These are phyloP conservation scores for Phocoena phocoena DNA, from an alignment of 2,113 vertebrate species.

Conservation along the genomic window DNA sequence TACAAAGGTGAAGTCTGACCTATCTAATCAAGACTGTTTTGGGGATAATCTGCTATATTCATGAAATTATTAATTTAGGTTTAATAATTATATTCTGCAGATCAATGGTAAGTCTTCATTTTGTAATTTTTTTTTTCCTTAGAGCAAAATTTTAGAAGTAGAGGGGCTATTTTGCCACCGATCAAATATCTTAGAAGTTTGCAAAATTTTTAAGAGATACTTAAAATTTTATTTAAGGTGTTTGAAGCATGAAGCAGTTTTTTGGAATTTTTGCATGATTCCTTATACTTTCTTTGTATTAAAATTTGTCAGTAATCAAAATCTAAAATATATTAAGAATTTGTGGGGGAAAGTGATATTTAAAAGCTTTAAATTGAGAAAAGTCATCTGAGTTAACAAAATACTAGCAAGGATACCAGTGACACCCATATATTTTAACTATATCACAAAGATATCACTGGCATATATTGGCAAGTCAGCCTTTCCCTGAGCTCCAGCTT, in stretches of 20 bases:
- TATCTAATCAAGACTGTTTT: constrained; percentile 7
- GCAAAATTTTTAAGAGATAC: background rate
- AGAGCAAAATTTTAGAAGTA: constrained; percentile 30
- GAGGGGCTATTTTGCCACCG: background rate
- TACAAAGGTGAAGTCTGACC: background rate
- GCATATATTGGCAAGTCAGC: background rate
- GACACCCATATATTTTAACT: background rate
- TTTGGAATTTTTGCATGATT: constrained; percentile 13
- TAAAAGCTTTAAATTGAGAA: constrained; percentile 33
- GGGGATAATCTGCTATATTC: background rate
- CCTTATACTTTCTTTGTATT: background rate
- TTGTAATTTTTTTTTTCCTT: background rate
- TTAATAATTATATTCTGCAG: background rate
- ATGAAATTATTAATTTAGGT: constrained; percentile 34
- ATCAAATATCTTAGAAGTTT: constrained; percentile 25
- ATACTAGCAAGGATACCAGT: background rate
- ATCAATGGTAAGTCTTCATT: background rate
- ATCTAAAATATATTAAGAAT: constrained; percentile 46
- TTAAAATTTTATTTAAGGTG: constrained; percentile 41
- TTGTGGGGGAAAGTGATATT: background rate
- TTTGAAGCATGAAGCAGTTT: constrained; percentile 4
- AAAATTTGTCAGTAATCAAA: constrained; percentile 14
- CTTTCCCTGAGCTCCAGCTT: background rate
- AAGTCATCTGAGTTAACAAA: constrained; percentile 15
- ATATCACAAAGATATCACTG: background rate